A percentile compares a stretch with the other conserved stretches of the same genome.
Evolutionary conservation across 2,888 invertebrate species (phyloP).

Genomic region (Campoplex nolae): DNA sequence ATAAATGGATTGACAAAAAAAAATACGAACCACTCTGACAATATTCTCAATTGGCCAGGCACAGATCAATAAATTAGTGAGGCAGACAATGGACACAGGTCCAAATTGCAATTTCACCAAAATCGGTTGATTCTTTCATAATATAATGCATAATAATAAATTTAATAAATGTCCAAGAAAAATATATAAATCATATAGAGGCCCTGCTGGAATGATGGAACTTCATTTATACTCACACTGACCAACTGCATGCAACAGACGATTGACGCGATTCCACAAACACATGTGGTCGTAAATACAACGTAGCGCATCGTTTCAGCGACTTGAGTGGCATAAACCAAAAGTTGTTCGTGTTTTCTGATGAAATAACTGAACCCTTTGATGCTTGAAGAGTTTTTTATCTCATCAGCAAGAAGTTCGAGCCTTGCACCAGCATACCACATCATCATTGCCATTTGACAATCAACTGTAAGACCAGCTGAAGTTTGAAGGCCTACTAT

Average conservation of each 20-base stretch:
- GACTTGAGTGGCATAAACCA: conserved; percentile 64
- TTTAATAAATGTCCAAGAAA: background rate
- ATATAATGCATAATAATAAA: too few species aligned
- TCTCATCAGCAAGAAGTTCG: conserved; percentile 58
- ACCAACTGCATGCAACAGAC: conserved; percentile 69
- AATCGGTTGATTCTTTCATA: conserved; percentile 7
- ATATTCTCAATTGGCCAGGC: conserved; percentile 60
- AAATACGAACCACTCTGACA: conserved; percentile 24
- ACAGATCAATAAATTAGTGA: conserved; percentile 34
- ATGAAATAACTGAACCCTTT: conserved; percentile 42
- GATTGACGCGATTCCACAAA: conserved; percentile 62
- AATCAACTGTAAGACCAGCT: conserved; percentile 69
- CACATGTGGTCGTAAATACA: conserved; percentile 53
- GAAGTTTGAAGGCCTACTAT: conserved; percentile 68
- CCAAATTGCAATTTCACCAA: conserved; percentile 23
- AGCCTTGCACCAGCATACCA: conserved; percentile 73
- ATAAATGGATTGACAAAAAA: background rate
- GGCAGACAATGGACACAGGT: conserved; percentile 12
- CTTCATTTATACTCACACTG: conserved; percentile 63
- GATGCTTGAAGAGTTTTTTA: conserved; percentile 3
- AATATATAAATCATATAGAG: background rate
- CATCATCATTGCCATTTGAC: conserved; percentile 68
- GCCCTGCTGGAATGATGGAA: background rate
- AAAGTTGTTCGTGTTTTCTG: conserved; percentile 54
- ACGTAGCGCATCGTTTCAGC: conserved; percentile 59